A percentile compares a stretch with the other conserved stretches of the same genome.
phyloP scores from a whole-genome alignment of 2,888 invertebrate genomes.

The Drosophila demipolita region DNA sequence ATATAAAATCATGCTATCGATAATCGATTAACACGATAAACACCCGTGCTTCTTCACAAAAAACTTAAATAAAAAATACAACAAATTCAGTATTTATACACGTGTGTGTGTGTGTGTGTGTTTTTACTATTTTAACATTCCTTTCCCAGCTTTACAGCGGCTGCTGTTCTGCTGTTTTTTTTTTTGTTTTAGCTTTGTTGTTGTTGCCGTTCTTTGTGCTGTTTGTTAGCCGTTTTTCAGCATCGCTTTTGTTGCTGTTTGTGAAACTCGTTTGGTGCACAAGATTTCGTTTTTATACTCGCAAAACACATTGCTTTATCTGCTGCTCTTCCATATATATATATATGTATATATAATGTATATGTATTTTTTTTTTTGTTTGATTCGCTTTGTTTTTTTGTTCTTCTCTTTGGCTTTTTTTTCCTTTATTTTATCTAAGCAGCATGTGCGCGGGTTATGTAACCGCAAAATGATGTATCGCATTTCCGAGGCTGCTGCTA shows the following conservation, averaged over 20 bases:
- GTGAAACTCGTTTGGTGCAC: slow-evolving; percentile 64
- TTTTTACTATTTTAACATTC: slow-evolving; percentile 43
- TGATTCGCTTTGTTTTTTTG: slow-evolving; percentile 3
- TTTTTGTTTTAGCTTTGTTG: background rate
- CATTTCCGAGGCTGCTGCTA: slow-evolving; percentile 53
- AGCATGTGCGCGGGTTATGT: slow-evolving; percentile 77
- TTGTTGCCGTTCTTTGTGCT: slow-evolving; percentile 1
- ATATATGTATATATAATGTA: background rate
- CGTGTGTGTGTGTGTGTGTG: background rate
- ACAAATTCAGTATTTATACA: background rate
- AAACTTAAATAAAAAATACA: background rate
- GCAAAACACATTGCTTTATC: slow-evolving; percentile 57
- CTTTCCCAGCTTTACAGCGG: slow-evolving; percentile 31
- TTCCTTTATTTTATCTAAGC: slow-evolving; percentile 59
- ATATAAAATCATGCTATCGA: background rate
- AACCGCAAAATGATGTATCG: slow-evolving; percentile 76
- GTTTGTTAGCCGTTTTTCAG: slow-evolving; percentile 49
- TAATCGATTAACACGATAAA: background rate
- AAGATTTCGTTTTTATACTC: slow-evolving; percentile 65
- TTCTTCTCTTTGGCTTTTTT: slow-evolving; percentile 14
- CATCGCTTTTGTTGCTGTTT: slow-evolving; percentile 49
- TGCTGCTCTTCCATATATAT: slow-evolving; percentile 39
- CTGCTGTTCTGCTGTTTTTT: slow-evolving; percentile 15
- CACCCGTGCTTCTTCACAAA: background rate
- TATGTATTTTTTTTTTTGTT: slow-evolving; percentile 11